Conservation (phyloP, 2,113 vertebrate species). For the Ammodramus savannarum region DNA sequence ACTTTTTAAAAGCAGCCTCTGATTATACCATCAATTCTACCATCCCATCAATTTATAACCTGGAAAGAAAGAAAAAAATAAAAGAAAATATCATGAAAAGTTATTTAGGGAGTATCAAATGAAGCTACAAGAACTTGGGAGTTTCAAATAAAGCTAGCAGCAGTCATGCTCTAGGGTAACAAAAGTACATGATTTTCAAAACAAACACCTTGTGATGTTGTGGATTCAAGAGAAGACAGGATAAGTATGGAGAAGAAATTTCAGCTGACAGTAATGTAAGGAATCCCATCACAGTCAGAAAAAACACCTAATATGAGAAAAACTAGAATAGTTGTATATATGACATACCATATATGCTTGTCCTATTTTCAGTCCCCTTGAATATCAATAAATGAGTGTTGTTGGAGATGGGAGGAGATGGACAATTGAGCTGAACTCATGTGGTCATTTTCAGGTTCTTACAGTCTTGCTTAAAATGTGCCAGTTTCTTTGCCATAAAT, state of each 20-base stretch:
- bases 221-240: not conserved
- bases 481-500: not conserved
- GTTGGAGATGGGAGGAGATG: not conserved
- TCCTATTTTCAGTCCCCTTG: not conserved
- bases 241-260: not conserved
- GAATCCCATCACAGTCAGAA: not conserved
- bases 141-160: not conserved
- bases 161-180: not conserved
- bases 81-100: not conserved
- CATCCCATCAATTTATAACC: not conserved
- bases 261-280: not conserved
- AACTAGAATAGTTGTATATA: not conserved
- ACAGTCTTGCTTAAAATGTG: not conserved
- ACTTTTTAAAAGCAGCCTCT: not conserved
- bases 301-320: not conserved
- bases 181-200: not conserved
- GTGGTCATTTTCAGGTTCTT: not conserved
- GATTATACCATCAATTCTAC: not conserved
- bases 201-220: not conserved
- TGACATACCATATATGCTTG: not conserved
- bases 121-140: not conserved
- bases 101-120: not conserved
- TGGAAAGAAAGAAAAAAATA: not conserved
- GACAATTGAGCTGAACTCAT: not conserved
- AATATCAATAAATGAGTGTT: not conserved